Conservation (phyloP, 2,888 invertebrate genomes). For the Aplocera efformata region DNA sequence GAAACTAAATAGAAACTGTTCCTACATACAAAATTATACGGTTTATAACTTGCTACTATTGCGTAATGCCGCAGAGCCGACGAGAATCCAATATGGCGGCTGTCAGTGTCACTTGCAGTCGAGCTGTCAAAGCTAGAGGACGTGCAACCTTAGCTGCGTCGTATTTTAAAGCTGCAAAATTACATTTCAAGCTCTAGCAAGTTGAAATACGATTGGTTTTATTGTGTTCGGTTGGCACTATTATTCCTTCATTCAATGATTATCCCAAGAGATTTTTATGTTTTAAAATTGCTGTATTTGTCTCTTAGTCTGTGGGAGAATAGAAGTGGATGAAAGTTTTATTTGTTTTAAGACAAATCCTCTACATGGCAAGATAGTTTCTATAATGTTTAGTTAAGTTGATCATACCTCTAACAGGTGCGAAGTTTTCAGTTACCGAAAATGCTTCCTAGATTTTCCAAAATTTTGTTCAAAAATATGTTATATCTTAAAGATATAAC, state of each 20-base stretch:
- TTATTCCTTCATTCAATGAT: constrained; percentile 1
- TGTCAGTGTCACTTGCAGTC: constrained; percentile 49
- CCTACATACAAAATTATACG: background rate
- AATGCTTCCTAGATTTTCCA: no score
- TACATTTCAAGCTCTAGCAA: constrained; percentile 15
- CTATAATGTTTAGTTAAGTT: no score
- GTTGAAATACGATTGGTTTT: constrained; percentile 8
- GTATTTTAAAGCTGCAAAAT: constrained; percentile 15
- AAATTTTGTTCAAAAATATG: no score
- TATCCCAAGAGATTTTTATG: constrained; percentile 6
- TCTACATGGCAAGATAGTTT: no score
- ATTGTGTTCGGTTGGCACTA: background rate
- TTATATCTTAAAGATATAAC: no score
- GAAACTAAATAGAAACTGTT: no score
- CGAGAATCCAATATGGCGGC: constrained; percentile 47
- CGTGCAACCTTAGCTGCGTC: constrained; percentile 22
- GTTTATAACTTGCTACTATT: constrained; percentile 17
- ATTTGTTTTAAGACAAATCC: no score
- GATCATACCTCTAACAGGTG: no score
- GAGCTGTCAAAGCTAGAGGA: constrained; percentile 32
- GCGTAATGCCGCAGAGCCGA: constrained; percentile 21
- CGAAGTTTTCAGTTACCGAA: no score
- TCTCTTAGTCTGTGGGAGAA: no score
- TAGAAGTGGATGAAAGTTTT: no score
- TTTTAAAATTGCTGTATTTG: constrained; percentile 4